Base-by-base conservation (phyloP, 2,797 vertebrate species). In the Emydoidea blandingii region DNA sequence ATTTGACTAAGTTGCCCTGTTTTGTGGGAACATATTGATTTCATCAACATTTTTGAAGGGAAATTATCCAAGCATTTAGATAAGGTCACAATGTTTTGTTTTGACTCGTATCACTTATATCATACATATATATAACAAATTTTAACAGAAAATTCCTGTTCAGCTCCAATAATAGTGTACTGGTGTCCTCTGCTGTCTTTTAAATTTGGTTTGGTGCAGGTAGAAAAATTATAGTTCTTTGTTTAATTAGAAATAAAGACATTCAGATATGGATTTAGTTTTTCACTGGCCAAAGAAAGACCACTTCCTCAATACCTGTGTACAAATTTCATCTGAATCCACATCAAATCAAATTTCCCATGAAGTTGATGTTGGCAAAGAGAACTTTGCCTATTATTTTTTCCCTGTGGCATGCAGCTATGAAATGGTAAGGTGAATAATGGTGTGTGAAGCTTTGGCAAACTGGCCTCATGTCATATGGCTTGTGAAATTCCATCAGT, bases 381-480 rank as follows among this genome's bases (percentile, higher is more conserved):
- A 62, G 79, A 94, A 50, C 14, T 12, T 82, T 83, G n/a, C 91
- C 82, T 91, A 52, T 84, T 87, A 90, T 94, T 95, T 88, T 96
- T 88, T 81, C 82, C 78, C 82, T 31, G 86, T 82, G 89, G 50
- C 86, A 90, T 59, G 93, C 0, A 1, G 80, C 16, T 0, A 0
- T 52, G 86, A 91, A 94, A 96, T 88, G 86, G 83, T 78, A 83
- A 3, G 25, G 56, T 0, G 37, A 9, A 88, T 44, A 12, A 80
- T 80, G 83, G 72, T 15, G 44, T 83, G 94, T 49, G 44, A 81
- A 86, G 23, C 1, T 47, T 4, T 8, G 78, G 50, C 1, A 0
- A 50, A 1, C 83, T 62, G 44, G 50, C 49, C n/a, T 34, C 76
- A 37, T 7, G 0, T 5, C 95, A 53, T 0, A 0, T 18, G 52